Base-by-base conservation (phyloP, 2,113 vertebrate species). In the Epinephelus moara region DNA sequence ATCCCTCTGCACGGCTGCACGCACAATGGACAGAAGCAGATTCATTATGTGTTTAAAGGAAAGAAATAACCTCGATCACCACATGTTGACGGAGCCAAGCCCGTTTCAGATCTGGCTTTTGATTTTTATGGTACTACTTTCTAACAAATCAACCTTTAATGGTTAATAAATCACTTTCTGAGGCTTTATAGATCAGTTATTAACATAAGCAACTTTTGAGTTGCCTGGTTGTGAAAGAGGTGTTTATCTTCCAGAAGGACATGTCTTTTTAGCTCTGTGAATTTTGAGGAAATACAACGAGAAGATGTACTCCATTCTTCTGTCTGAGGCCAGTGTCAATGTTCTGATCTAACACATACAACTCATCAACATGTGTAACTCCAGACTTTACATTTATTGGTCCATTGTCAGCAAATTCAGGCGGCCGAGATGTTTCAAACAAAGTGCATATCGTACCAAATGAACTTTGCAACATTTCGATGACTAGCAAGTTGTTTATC, bases 21-120 rank as follows among this genome's bases (percentile, higher is more conserved):
- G 33, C 82, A 88, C 89, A 92, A 90, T 55, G 70, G 74, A 85
- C 82, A 72, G 25, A 83, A 71, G 81, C 87, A 86, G 86, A 94
- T 94, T 93, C 83, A 93, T 92, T 69, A 50, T 76, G 66, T 59
- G 85, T 72, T 91, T 86, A 88, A 89, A 88, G 72, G 76, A 42
- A 52, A 73, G 60, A 70, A 70, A 67, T 80, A 69, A 69, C 52
- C 17, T 78, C 52, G 75, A 84, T 81, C 69, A 67, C 7, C 53
- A 27, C 47, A 19, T 37, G 70, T 49, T 78, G 70, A 70, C 71
- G 9, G 60, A 90, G 81, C 63, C 33, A 75, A 77, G 63, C 1
- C 52, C 33, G 27, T 57, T 33, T 56, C 62, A 69, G 68, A 77
- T 37, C 69, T 80, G 62, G 55, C 23, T 70, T 76, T 75, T 30